Percentiles rank a stretch among this genome's conserved stretches.
phyloP scores from a whole-genome alignment of 2,888 invertebrate genomes.

The Sarcophaga rosellei region DNA sequence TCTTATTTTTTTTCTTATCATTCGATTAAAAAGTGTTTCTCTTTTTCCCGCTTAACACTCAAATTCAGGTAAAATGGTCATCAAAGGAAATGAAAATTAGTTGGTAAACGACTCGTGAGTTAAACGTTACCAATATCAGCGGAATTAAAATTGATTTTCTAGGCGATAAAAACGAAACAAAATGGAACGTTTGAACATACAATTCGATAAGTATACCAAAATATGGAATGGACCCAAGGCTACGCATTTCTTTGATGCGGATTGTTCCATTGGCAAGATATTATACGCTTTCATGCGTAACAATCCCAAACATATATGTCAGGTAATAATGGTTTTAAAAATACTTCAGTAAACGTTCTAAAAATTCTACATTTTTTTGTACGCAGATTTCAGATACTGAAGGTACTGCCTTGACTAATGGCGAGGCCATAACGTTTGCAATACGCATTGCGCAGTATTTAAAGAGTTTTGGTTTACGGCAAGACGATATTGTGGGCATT shows the following conservation, averaged over 20 bases:
- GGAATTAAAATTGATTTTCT: neutral
- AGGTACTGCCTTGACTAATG: slow-evolving; percentile 75
- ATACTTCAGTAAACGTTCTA: no score
- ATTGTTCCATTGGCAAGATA: slow-evolving; percentile 78
- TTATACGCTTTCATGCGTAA: slow-evolving; percentile 77
- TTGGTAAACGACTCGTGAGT: slow-evolving; percentile 38
- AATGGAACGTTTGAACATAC: slow-evolving; percentile 74
- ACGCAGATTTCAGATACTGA: slow-evolving; percentile 77
- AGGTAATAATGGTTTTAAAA: slow-evolving; percentile 68
- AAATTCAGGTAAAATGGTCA: slow-evolving; percentile 26
- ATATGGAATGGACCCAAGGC: slow-evolving; percentile 78
- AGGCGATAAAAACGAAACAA: neutral
- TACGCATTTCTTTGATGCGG: slow-evolving; percentile 75
- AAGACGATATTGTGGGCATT: slow-evolving; percentile 78
- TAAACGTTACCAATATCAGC: slow-evolving; percentile 4
- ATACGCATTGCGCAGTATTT: slow-evolving; percentile 79
- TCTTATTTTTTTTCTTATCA: slow-evolving; percentile 11
- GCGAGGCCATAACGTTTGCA: slow-evolving; percentile 75
- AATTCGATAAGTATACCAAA: slow-evolving; percentile 78
- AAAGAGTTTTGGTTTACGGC: slow-evolving; percentile 73
- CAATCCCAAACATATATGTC: slow-evolving; percentile 75
- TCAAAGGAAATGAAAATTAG: slow-evolving; percentile 34
- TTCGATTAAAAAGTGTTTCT: neutral
- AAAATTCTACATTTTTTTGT: neutral
- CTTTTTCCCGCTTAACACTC: slow-evolving; percentile 13